Evolutionary conservation across 2,888 invertebrate genomes (phyloP), one percentile per base, ranked within the genome.

Genomic region (Hoplodrina blanda): DNA sequence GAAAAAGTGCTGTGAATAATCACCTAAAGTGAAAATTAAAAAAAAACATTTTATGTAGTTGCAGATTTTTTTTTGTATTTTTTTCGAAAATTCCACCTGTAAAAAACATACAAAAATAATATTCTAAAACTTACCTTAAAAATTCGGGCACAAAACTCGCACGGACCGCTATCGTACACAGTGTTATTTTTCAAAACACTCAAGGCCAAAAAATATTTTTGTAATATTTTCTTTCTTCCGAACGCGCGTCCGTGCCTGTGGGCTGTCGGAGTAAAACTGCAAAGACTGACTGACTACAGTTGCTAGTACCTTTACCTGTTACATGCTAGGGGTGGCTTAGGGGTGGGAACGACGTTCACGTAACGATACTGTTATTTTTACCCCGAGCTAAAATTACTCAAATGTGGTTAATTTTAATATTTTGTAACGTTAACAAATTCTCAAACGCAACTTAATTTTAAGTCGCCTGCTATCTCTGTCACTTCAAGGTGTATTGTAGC

Each of bases 261-360:
- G 83, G 85, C 80, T 78, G 85, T 75, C 85, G 70, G 77, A 78
- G 82, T 81, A 80, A 81, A 83, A 91, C 91, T 91, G 90, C 77
- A 69, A 80, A 78, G 78, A 75, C 68, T 66, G 78, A 73, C 73
- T 69, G 79, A 41, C 80, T 73, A 78, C 82, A 81, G 83, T 83
- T 73, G 81, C 83, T 60, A 69, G 69, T 86, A 89, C 89, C 90
- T 91, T 90, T 93, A 95, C 94, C 95, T 95, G 95, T 94, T 94
- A 94, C 94, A 89, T 90, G 86, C 82, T 76, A 80, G 81, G 85
- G 88, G 85, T 76, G 87, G 69, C 11, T 8, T 79, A 81, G 77
- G 78, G 86, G 52, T 76, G 81, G 74, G 64, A 73, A 62, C 20
- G 41, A 62, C 20, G 41, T 15, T 33, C 11, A 6, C 25, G 46